Evolutionary conservation across 2,797 vertebrate species (phyloP).

Genomic region (Crenichthys baileyi): DNA sequence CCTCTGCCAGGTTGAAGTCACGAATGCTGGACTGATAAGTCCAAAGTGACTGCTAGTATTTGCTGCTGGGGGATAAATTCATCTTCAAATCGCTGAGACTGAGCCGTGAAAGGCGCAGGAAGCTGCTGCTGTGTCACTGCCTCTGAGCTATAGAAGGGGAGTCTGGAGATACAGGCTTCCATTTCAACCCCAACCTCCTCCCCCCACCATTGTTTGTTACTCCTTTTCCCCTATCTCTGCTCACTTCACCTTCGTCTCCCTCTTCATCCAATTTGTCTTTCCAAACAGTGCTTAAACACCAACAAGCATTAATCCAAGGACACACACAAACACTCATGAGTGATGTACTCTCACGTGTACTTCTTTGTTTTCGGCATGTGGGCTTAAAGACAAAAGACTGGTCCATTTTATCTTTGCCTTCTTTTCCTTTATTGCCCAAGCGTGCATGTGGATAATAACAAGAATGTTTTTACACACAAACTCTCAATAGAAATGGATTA

Average conservation of each 20-base stretch:
- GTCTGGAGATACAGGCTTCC: conserved; percentile 29
- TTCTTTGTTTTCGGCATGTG: conserved; percentile 48
- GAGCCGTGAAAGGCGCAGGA: conserved; percentile 48
- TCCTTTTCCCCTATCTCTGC: conserved; percentile 31
- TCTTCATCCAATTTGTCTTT: conserved; percentile 15
- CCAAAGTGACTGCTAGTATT: conserved; percentile 40
- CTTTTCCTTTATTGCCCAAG: conserved; percentile 30
- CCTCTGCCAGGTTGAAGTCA: conserved; percentile 27
- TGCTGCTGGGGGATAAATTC: conserved; percentile 46
- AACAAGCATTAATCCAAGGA: conserved; percentile 64
- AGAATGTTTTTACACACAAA: background rate
- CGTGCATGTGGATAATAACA: conserved; percentile 1
- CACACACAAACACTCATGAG: conserved; percentile 44
- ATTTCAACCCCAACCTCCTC: conserved; percentile 10
- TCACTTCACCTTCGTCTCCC: conserved; percentile 25
- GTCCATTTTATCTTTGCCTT: conserved; percentile 50
- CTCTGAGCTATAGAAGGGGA: conserved; percentile 41
- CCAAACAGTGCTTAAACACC: conserved; percentile 52
- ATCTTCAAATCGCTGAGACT: conserved; percentile 33
- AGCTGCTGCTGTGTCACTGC: conserved; percentile 66
- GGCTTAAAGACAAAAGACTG: conserved; percentile 52
- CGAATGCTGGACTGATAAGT: conserved; percentile 54
- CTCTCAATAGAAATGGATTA: conserved; percentile 25
- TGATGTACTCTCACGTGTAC: conserved; percentile 49
- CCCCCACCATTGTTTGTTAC: conserved; percentile 15